Evolutionary conservation across 2,888 invertebrate genomes (phyloP).

Genomic region (Calliopum simillimum): DNA sequence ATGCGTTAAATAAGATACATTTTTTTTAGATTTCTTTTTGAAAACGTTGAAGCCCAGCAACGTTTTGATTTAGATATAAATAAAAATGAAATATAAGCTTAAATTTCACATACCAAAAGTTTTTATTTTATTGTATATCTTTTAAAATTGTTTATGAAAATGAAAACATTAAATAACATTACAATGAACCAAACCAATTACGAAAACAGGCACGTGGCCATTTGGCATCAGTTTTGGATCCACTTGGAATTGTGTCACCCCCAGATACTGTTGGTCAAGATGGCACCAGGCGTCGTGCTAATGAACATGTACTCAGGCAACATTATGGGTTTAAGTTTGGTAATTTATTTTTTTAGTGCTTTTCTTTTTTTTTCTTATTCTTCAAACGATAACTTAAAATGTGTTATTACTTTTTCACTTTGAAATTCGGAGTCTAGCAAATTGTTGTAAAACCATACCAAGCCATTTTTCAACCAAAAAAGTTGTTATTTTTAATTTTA

Average conservation of each 20-base stretch:
- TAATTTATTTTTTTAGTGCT: slow-evolving; percentile 52
- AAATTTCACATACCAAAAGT: slow-evolving; percentile 13
- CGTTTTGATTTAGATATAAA: background rate
- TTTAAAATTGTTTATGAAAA: slow-evolving; percentile 2
- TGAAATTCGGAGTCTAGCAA: slow-evolving; percentile 62
- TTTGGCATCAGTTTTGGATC: slow-evolving; percentile 85
- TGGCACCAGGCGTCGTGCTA: slow-evolving; percentile 67
- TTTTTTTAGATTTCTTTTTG: no score
- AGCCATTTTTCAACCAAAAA: no score
- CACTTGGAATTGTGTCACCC: slow-evolving; percentile 74
- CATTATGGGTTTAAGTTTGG: slow-evolving; percentile 67
- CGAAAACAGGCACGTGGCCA: slow-evolving; percentile 81
- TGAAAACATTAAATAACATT: slow-evolving; percentile 17
- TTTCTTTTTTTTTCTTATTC: slow-evolving; percentile 36
- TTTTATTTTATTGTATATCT: no score
- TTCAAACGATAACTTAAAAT: slow-evolving; percentile 16
- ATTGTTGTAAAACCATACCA: slow-evolving; percentile 32
- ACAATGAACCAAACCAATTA: slow-evolving; percentile 13
- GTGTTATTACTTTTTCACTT: slow-evolving; percentile 22
- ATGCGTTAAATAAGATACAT: no score
- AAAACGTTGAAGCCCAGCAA: no score
- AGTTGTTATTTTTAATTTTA: no score
- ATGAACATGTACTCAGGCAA: slow-evolving; percentile 67
- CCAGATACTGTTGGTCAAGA: slow-evolving; percentile 64
- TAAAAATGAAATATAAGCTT: slow-evolving; percentile 17